Conservation (phyloP, 2,888 invertebrate genomes). For the Macropis europaea region DNA sequence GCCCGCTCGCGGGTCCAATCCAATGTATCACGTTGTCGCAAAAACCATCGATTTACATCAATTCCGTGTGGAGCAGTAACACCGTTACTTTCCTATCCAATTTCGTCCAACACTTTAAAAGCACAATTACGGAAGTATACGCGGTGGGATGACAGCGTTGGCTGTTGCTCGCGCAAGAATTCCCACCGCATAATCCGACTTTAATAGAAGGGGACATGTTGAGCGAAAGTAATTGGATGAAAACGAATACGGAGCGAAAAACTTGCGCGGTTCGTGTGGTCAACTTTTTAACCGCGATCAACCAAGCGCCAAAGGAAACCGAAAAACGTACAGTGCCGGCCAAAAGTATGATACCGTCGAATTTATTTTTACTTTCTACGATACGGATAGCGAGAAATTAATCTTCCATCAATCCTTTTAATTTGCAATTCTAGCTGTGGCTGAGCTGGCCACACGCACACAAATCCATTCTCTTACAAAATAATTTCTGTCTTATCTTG, state of each 20-base stretch:
- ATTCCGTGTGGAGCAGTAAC: constrained; percentile 15
- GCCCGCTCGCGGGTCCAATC: neutral
- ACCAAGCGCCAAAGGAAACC: neutral
- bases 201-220: neutral
- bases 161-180: neutral
- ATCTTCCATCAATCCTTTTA: no score
- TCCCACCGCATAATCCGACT: neutral
- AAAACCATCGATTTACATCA: constrained; percentile 42
- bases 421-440: no score
- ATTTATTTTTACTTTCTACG: no score
- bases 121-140: neutral
- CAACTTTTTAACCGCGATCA: neutral
- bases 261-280: neutral
- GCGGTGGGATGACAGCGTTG: neutral
- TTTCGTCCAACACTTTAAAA: constrained; percentile 8
- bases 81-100: constrained; percentile 24
- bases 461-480: no score
- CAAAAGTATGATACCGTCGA: no score
- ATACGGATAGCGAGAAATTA: no score
- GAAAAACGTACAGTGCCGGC: no score
- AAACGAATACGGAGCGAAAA: neutral
- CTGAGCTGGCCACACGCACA: no score
- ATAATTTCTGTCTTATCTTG: no score
- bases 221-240: neutral
- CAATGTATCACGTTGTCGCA: constrained; percentile 4